Evolutionary conservation across 2,113 vertebrate species (phyloP), one percentile per base, ranked within the genome.

Genomic region (Brienomyrus longianalis): DNA sequence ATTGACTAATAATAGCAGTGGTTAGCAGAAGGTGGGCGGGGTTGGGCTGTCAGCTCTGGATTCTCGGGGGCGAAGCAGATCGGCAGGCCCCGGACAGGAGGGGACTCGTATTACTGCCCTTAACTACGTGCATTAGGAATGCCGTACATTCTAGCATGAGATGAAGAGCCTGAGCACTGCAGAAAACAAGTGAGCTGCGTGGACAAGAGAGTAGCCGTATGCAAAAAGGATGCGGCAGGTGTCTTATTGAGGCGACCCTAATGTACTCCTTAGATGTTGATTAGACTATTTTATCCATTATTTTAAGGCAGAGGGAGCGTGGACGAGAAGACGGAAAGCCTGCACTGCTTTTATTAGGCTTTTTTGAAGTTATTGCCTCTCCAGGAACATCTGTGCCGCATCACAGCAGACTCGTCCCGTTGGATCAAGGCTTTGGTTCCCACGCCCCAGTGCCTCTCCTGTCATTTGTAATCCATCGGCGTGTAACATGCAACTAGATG

Each of bases 271-370:
- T 45, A 84, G 23, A 48, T 48, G 83, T n/a, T 23, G 83, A 84
- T 84, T 50, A 84, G 83, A 48, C 83, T 10, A 84, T 47, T 80
- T 80, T 48, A 47, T 84, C 83, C 43, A 48, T 84, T 84, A 84
- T 84, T 48, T 45, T 84, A 45, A 84, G 31, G 74, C 35, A 17
- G 35, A 80, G 35, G 19, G 45, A 48, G 21, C 23, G 45, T 48
- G 45, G 83, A 80, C 1, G 10, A 45, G 39, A 10, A 84, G 43
- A 48, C 3, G 7, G 77, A 45, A 80, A 83, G n/a, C 77, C 15
- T 21, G 2, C 15, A 3, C 17, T 10, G 77, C 35, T 39, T 45
- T 45, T 43, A 45, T 83, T 45, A 84, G 45, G 19, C 11, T 47
- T 48, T 84, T 84, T 84, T 84, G 9, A 84, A 48, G 83, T 84